Base-by-base conservation (phyloP, 2,888 invertebrate genomes). In the Leptarthrus brevirostris region DNA sequence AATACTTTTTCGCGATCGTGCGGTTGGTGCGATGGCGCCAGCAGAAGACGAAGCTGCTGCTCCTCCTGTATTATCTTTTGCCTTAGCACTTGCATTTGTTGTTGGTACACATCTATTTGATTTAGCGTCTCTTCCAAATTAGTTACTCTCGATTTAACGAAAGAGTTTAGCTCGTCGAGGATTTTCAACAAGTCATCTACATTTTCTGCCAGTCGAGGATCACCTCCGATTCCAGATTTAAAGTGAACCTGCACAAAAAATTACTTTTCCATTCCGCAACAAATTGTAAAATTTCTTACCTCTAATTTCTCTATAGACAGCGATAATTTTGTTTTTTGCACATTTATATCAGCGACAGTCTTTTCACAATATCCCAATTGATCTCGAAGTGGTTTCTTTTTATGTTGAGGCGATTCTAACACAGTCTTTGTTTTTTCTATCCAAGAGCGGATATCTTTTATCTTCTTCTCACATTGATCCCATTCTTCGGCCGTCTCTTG, bases 401-500 rank as follows among this genome's bases (percentile, higher is more conserved):
- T 93, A 79, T 92, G 92, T 79, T 93, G 93, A 14, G 92, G 90
- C 36, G 93, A 90, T 74, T 94, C 95, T 56, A 96, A 83, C 64
- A 90, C 88, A 78, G 90, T 89, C 78, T 90, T 88, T 6, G 95
- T 92, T 81, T 95, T 95, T 76, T 96, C 96, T 79, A 96, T 90
- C 96, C 96, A 97, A 78, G 89, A 88, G 75, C 91, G 91, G 54
- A 94, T 93, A 79, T 97, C 96, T 84, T 94, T 93, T 84, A 97
- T 89, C 85, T 97, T 97, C 84, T 90, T 93, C 85, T 97, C 96
- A 86, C 96, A 97, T 84, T 97, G 94, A 83, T 96, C 96, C 95
- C 97, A 97, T 87, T 97, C 96, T 83, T 96, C 96, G 58, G 93
- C 92, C 70, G 95, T 91, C 86, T 97, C 97, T 88, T 94, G 94